Evolutionary conservation across 2,888 invertebrate species (phyloP), one percentile per base, ranked within the genome.

Genomic region (Oegoconia quadripuncta): DNA sequence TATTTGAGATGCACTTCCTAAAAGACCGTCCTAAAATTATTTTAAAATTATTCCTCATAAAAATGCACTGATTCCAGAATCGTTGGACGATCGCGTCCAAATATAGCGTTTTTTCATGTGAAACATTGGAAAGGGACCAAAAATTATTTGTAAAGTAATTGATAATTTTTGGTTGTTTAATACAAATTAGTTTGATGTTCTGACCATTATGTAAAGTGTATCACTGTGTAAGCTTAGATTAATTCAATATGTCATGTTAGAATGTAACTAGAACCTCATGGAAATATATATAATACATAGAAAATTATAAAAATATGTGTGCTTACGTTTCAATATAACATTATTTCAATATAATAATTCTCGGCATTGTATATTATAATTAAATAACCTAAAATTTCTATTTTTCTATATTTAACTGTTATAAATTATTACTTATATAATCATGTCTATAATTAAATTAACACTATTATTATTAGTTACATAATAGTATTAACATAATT

Each of bases 11-110:
- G n/a, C n/a, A n/a, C n/a, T n/a, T n/a, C n/a, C n/a, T n/a, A n/a
- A n/a, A n/a, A n/a, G n/a, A n/a, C n/a, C n/a, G n/a, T n/a, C n/a
- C n/a, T n/a, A n/a, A n/a, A n/a, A n/a, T n/a, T n/a, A n/a, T n/a
- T n/a, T n/a, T n/a, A n/a, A n/a, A n/a, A n/a, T n/a, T n/a, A n/a
- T n/a, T n/a, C n/a, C n/a, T n/a, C n/a, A n/a, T n/a, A n/a, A n/a
- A n/a, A n/a, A n/a, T n/a, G n/a, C n/a, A n/a, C n/a, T n/a, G 45
- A 48, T 42, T 44, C 49, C 49, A 50, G 64, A 72, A 60, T 86
- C 86, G 86, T 87, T 87, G 86, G 86, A 73, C 86, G 86, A 81
- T 84, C 86, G 84, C 72, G 87, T 86, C 84, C 86, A 79, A 48
- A 54, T 52, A 61, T 68, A 76, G 64, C 54, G 64, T 72, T 59